Conservation (phyloP, 2,888 invertebrate species). For the Drosophila phalerata region DNA sequence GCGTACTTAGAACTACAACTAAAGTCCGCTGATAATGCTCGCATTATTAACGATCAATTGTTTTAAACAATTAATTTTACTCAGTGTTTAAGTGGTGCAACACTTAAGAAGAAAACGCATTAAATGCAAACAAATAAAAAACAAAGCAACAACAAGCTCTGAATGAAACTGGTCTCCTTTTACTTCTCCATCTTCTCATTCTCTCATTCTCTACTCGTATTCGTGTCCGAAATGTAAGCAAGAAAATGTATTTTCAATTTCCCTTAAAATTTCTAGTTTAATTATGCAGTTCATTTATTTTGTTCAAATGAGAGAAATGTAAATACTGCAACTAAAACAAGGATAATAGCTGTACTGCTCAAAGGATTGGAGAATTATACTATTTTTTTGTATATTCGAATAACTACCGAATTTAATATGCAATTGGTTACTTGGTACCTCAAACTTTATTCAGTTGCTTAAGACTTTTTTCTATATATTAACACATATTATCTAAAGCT, state of each 20-base stretch:
- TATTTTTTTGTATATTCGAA: background rate
- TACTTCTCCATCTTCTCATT: constrained; percentile 13
- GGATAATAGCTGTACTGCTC: too few relatives aligned
- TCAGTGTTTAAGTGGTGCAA: constrained; percentile 30
- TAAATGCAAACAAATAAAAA: constrained; percentile 32
- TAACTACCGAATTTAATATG: background rate
- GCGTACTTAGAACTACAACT: background rate
- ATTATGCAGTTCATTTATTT: constrained; percentile 27
- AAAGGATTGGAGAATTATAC: background rate
- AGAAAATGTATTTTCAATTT: constrained; percentile 18
- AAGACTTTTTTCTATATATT: too few relatives aligned
- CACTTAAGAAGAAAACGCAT: constrained; percentile 23
- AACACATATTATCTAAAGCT: background rate
- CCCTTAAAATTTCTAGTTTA: constrained; percentile 18
- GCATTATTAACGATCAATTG: constrained; percentile 39
- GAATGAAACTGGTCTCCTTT: constrained; percentile 21
- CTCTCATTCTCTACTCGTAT: constrained; percentile 11
- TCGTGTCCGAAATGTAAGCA: constrained; percentile 24
- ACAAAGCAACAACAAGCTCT: constrained; percentile 19
- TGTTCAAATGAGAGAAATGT: constrained; percentile 4
- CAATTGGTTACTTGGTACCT: background rate
- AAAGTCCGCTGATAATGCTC: constrained; percentile 7
- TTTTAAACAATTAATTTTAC: constrained; percentile 28
- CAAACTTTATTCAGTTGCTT: background rate
- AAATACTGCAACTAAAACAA: background rate